phyloP scores from a whole-genome alignment of 2,113 vertebrate genomes.

The Rostratula benghalensis region DNA sequence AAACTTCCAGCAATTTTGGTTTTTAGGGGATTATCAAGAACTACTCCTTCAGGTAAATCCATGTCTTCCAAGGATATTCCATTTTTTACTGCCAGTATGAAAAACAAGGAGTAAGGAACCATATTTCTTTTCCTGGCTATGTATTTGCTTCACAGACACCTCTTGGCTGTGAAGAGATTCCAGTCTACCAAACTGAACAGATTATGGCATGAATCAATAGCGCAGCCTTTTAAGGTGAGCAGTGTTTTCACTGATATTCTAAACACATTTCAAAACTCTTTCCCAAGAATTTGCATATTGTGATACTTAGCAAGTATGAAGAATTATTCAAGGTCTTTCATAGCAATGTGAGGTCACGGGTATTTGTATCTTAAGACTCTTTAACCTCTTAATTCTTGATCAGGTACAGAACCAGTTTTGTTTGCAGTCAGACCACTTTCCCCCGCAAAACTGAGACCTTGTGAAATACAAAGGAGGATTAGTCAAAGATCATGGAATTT shows the following conservation, averaged over 20 bases:
- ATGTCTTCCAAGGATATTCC: neutral
- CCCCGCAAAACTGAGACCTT: neutral
- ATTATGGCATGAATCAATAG: neutral
- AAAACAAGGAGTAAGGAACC: neutral
- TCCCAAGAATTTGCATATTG: neutral
- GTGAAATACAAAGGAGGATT: neutral
- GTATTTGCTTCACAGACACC: neutral
- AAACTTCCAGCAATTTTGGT: neutral
- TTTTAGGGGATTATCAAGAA: neutral
- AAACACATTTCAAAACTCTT: neutral
- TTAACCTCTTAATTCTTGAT: neutral
- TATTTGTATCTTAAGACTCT: neutral
- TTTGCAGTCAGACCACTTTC: neutral
- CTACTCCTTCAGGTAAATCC: neutral
- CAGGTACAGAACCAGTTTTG: neutral
- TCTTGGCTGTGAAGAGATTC: neutral
- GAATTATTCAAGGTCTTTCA: neutral
- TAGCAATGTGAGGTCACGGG: neutral
- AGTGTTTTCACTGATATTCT: neutral
- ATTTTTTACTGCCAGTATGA: neutral
- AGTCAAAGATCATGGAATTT: neutral
- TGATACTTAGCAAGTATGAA: neutral
- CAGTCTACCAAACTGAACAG: neutral
- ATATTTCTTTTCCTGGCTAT: neutral
- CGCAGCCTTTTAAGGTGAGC: neutral